Evolutionary conservation across 2,113 vertebrate genomes (phyloP), one percentile per base, ranked within the genome.

Genomic region (Ancistrus triradiatus): DNA sequence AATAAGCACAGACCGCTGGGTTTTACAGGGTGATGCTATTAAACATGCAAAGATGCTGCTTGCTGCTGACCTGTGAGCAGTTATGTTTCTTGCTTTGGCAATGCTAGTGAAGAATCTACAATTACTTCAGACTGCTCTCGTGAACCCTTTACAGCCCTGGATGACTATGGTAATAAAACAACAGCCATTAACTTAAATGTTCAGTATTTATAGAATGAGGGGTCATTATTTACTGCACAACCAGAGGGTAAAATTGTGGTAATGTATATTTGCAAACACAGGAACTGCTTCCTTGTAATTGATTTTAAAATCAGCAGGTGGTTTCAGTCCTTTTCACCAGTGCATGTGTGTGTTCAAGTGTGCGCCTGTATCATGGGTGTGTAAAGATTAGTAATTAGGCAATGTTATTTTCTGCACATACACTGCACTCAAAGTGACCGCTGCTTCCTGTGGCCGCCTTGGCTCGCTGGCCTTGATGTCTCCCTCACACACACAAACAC

Each of bases 1-100:
- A 87, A 75, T 70, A 80, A 76, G 74, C 33, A 18, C 24, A 44
- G 10, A 46, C 19, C n/a, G 50, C 7, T 8, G 24, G 22, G 10
- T 18, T 35, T 58, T 56, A 37, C 19, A 49, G 43, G 7, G 18
- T 8, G 11, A 10, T 38, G 42, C 15, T n/a, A 58, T 11, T 18
- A 9, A 17, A 33, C 3, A 47, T 1, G 11, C 31, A 46, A 25
- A 25, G n/a, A n/a, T n/a, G n/a, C n/a, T n/a, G n/a, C n/a, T n/a
- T n/a, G n/a, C n/a, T n/a, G n/a, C n/a, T 48, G 27, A 60, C 18
- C 58, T 15, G 28, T 24, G 43, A 47, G 11, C 43, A 47, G 43
- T 11, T 22, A 21, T n/a, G 27, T 18, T 31, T 9, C 19, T 31
- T 14, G 13, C 13, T 17, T n/a, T 55, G 6, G 8, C 4, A 4